These are phyloP conservation scores for Harpalus rufipes DNA, from an alignment of 2,888 invertebrate species.

Conservation along the genomic window DNA sequence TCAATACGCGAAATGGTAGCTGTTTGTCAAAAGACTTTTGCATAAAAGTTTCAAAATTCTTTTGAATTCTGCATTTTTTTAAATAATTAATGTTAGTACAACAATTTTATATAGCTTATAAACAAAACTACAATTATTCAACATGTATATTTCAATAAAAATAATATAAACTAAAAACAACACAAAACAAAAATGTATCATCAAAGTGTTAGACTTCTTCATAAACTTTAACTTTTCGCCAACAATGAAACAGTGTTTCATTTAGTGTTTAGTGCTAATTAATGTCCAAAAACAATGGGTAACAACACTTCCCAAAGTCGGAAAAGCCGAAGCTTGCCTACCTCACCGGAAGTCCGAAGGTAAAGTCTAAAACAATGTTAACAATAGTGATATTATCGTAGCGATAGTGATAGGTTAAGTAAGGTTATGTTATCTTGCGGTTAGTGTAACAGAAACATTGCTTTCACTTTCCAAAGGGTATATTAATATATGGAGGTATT, in stretches of 20 bases:
- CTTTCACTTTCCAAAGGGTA: too few species aligned
- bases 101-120: too few species aligned
- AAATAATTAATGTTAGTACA: too few species aligned
- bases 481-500: background rate
- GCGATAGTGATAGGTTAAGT: background rate
- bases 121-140: background rate
- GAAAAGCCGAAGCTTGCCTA: constrained; percentile 87
- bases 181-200: background rate
- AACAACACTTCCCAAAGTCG: constrained; percentile 73
- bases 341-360: constrained; percentile 88
- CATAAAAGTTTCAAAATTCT: too few species aligned
- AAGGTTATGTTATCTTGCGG: too few species aligned
- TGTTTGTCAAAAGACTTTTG: too few species aligned
- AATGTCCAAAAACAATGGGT: constrained; percentile 72
- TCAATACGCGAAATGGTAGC: too few species aligned
- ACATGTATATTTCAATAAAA: background rate
- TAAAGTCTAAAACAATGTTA: constrained; percentile 73
- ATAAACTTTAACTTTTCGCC: background rate
- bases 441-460: too few species aligned
- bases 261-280: background rate
- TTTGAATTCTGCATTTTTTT: too few species aligned
- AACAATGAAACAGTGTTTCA: background rate
- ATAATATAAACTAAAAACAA: background rate
- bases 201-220: background rate
- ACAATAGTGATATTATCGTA: background rate